Evolutionary conservation across 2,797 vertebrate genomes (phyloP).

Genomic region (Ataeniobius toweri): DNA sequence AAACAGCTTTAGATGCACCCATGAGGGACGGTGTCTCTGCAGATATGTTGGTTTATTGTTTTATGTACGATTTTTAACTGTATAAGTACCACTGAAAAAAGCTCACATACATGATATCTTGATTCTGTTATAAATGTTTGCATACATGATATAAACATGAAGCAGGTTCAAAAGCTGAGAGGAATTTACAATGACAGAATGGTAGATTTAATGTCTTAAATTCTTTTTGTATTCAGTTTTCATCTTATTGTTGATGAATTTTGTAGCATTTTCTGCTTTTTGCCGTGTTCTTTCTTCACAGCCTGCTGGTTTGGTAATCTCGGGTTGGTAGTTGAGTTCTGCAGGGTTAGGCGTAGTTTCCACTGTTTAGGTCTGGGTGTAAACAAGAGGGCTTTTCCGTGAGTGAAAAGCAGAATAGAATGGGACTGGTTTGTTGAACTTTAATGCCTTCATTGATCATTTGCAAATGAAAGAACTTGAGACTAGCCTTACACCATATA

Average conservation of each 20-base stretch:
- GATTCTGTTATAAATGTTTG: slow-evolving; percentile 56
- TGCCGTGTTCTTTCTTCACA: slow-evolving; percentile 23
- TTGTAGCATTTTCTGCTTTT: slow-evolving; percentile 44
- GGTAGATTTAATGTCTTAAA: slow-evolving; percentile 9
- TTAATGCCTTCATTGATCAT: slow-evolving; percentile 40
- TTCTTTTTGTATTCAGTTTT: slow-evolving; percentile 18
- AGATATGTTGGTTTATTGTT: slow-evolving; percentile 22
- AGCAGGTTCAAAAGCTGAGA: not conserved
- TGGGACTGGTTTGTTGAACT: slow-evolving; percentile 38
- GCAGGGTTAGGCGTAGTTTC: slow-evolving; percentile 22
- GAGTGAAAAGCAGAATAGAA: not conserved
- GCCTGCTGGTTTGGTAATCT: slow-evolving; percentile 51
- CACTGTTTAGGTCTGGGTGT: not conserved
- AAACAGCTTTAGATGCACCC: not conserved
- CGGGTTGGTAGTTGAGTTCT: slow-evolving; percentile 51
- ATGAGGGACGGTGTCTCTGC: slow-evolving; percentile 16
- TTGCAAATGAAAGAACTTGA: slow-evolving; percentile 32
- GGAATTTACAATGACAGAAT: slow-evolving; percentile 22
- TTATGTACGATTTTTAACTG: slow-evolving; percentile 34
- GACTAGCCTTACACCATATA: slow-evolving; percentile 48
- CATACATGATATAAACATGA: slow-evolving; percentile 31
- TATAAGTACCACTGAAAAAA: slow-evolving; percentile 30
- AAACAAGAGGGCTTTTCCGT: not conserved
- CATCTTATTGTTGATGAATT: slow-evolving; percentile 11
- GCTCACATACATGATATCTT: slow-evolving; percentile 34